Evolutionary conservation across 2,797 vertebrate species (phyloP), one percentile per base, ranked within the genome.

Genomic region (Geotrypetes seraphini): DNA sequence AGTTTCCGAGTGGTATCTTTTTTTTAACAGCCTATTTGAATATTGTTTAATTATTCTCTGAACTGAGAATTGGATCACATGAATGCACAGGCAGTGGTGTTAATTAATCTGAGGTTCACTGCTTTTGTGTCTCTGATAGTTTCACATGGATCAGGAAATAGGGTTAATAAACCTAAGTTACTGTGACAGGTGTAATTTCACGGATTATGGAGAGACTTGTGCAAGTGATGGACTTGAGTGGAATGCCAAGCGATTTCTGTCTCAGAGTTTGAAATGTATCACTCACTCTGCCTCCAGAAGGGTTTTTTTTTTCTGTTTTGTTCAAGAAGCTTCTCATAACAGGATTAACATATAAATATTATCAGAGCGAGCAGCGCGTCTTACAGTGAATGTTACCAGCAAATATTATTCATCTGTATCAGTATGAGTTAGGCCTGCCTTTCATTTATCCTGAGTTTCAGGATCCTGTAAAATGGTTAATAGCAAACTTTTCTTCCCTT

Each of bases 181-280:
- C 71, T 82, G 74, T 84, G 81, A 82, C 87, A 86, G 83, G 84
- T 88, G 79, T 83, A 81, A 85, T 88, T 88, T 87, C 71, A 69
- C 22, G 67, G 83, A 78, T 81, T 84, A 77, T 55, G 63, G 54
- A 66, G 62, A 50, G 56, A 58, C 47, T 53, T 31, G 19, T 69
- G 69, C 49, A 12, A 52, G 47, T 35, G 53, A 47, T 33, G 44
- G 33, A 22, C 7, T 15, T 9, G 40, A 24, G 25, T 22, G 40
- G 37, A 22, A 12, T 8, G 37, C 15, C 21, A 19, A 25, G 22
- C 25, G 19, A 1, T 29, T 28, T 28, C 43, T 53, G 41, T 36
- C 28, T 38, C 8, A 0, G 28, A 19, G 10, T 38, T 16, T 12
- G 59, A 59, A 39, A 60, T 32, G 5, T 13, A 47, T 57, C 53